Evolutionary conservation across 2,113 vertebrate species (phyloP), one percentile per base, ranked within the genome.

Genomic region (Rhinoderma darwinii): DNA sequence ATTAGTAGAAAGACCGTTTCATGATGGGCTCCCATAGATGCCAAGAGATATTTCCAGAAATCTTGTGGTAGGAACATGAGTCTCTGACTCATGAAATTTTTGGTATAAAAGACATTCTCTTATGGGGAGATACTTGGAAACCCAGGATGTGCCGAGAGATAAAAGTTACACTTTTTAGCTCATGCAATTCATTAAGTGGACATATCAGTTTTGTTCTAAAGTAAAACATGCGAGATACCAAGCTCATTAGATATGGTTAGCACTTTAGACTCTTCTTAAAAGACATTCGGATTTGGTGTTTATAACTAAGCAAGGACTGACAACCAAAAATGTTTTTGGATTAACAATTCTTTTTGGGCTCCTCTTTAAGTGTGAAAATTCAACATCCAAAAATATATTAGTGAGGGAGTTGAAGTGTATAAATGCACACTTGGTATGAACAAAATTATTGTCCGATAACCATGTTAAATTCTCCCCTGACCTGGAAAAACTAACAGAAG

Each of bases 181-280:
- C 76, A 86, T 86, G 84, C 84, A 54, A 17, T 41, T 79, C 15
- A 70, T 70, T n/a, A 47, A 47, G n/a, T 86, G 41, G 11, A 20
- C 43, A 39, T 79, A 68, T 47, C 15, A 22, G n/a, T 51, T 70
- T 78, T 74, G n/a, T 41, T n/a, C 61, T 70, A 50, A 54, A 50
- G 11, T 70, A 51, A 44, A 68, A 70, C 84, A 79, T 86, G 84
- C 84, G 77, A 84, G 30, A 43, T 27, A 61, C 25, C 35, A 27
- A 25, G 44, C 6, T 30, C 32, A 59, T 14, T 27, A 54, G 7
- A 78, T 37, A 32, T 54, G 54, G 9, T 22, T 37, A 39, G 3
- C 22, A 37, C 35, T 66, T 35, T 18, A 59, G 18, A 17, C 20
- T 59, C 32, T 43, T 18, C 54, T 39, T 25, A n/a, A 63, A 63